phyloP scores from a whole-genome alignment of 2,797 vertebrate genomes.

The Trematomus bernacchii region DNA sequence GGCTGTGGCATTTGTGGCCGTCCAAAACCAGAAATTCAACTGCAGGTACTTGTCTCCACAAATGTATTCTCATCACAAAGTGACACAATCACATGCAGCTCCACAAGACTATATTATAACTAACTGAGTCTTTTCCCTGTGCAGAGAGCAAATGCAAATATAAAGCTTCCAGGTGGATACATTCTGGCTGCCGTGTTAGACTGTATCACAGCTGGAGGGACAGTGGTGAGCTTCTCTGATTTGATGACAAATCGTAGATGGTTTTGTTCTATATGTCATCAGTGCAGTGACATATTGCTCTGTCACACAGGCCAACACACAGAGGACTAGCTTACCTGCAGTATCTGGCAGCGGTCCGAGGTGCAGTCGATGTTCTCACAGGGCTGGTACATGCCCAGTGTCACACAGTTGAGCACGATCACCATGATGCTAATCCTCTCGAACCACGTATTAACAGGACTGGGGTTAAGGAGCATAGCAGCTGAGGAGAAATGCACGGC shows the following conservation, averaged over 20 bases:
- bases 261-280: slow-evolving; percentile 38
- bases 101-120: slow-evolving; percentile 58
- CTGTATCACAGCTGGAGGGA: slow-evolving; percentile 38
- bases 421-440: slow-evolving; percentile 99
- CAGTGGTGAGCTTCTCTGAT: slow-evolving; percentile 1
- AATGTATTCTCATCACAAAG: slow-evolving; percentile 19
- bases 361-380: slow-evolving; percentile 99
- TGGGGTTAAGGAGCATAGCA: slow-evolving; percentile 77
- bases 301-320: background rate
- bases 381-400: slow-evolving; percentile 98
- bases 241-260: slow-evolving; percentile 29
- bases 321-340: slow-evolving; percentile 87
- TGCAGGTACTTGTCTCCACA: slow-evolving; percentile 6
- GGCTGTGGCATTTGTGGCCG: background rate
- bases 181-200: slow-evolving; percentile 19
- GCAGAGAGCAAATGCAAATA: slow-evolving; percentile 44
- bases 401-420: slow-evolving; percentile 98
- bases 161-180: slow-evolving; percentile 41
- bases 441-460: slow-evolving; percentile 89
- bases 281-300: background rate
- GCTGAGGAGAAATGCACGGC: slow-evolving; percentile 28
- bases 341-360: slow-evolving; percentile 96
- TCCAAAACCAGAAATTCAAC: slow-evolving; percentile 3
- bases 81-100: slow-evolving; percentile 33
- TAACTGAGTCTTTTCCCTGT: slow-evolving; percentile 50